These are phyloP conservation scores for Lysandra bellargus DNA, from an alignment of 2,888 invertebrate genomes.

Conservation along the genomic window DNA sequence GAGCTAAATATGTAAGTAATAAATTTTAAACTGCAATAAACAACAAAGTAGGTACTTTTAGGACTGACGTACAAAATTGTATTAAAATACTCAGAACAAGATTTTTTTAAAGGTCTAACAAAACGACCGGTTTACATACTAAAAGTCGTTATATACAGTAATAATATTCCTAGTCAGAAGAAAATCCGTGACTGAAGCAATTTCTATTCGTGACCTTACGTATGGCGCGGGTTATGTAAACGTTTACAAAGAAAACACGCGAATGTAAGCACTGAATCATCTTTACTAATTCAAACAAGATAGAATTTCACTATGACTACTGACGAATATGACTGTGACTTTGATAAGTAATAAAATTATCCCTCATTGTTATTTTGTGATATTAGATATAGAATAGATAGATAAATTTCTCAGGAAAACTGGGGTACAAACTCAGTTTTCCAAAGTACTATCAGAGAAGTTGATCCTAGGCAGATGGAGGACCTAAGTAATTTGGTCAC, in stretches of 20 bases:
- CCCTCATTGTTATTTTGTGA: no score
- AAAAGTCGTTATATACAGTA: background rate
- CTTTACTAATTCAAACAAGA: constrained; percentile 12
- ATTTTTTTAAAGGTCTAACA: background rate
- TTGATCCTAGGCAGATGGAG: no score
- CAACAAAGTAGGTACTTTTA: background rate
- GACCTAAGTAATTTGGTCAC: no score
- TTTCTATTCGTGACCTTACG: constrained; percentile 50
- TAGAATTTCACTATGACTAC: background rate
- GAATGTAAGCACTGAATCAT: constrained; percentile 27
- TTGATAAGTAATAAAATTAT: background rate
- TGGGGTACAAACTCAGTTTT: no score
- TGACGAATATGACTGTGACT: background rate
- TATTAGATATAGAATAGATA: no score
- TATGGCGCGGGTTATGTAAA: constrained; percentile 55
- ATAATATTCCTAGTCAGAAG: constrained; percentile 14
- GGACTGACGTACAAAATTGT: background rate
- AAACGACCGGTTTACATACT: background rate
- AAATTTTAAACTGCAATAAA: constrained; percentile 7
- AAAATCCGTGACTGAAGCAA: constrained; percentile 9
- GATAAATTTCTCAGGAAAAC: no score
- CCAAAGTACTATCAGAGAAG: no score
- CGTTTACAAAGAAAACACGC: constrained; percentile 45
- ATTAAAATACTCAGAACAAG: background rate
- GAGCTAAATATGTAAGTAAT: background rate